Evolutionary conservation across 1,140 invertebrate species (phyloP).

Genomic region (Pseudachorutes palmiensis): DNA sequence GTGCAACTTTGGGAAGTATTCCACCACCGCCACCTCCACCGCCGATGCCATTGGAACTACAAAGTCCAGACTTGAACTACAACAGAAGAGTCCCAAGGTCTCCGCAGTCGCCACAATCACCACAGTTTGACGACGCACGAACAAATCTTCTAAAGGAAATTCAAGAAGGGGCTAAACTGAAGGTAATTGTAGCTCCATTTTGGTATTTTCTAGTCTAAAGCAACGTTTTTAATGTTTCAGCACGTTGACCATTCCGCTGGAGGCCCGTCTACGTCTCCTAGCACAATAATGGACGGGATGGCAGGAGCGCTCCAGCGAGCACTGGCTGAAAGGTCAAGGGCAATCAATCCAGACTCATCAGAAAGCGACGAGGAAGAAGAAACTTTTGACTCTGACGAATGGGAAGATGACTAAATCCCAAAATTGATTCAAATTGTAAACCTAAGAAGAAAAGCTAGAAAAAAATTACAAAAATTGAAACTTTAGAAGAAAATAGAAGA

Average conservation of each 20-base stretch:
- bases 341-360: conserved; percentile 54
- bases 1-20: no score
- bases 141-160: neutral
- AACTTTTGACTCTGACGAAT: conserved; percentile 56
- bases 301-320: conserved; percentile 68
- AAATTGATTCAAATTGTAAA: no score
- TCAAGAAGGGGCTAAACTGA: neutral
- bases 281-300: conserved; percentile 46
- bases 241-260: no score
- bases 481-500: no score
- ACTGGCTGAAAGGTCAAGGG: conserved; percentile 59
- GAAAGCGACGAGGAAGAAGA: conserved; percentile 52
- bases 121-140: neutral
- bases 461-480: no score
- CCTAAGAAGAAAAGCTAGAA: no score
- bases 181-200: neutral
- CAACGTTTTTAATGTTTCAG: neutral
- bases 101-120: neutral
- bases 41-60: neutral
- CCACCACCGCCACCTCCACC: neutral
- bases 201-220: neutral
- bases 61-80: neutral
- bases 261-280: neutral
- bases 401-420: conserved; percentile 50
- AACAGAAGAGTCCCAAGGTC: neutral